Evolutionary conservation across 2,797 vertebrate genomes (phyloP), one percentile per base, ranked within the genome.

Genomic region (Sardinella longiceps): DNA sequence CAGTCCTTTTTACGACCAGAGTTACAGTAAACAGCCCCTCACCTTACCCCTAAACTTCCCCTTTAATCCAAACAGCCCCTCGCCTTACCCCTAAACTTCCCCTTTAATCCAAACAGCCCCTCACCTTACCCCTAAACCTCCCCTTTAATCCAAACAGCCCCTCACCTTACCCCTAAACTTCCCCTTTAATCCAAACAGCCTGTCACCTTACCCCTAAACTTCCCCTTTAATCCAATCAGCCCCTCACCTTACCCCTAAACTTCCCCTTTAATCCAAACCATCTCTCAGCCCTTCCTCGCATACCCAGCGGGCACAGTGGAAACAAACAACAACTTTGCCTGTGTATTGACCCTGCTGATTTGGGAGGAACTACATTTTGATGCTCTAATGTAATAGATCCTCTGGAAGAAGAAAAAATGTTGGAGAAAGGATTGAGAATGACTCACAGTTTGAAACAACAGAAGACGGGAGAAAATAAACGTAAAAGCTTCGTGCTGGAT

Each of bases 261-360:
- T n/a, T n/a, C n/a, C n/a, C n/a, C n/a, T n/a, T n/a, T 43, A 43
- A 77, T 77, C 33, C 70, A 77, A 77, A 77, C 37, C 70, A 37
- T 56, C 53, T 56, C 53, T 56, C 53, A 10, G 23, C 1, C 56
- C 56, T 9, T 58, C 33, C 33, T 77, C 33, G 43, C 37, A 18
- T 33, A 74, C 30, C 18, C 70, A 23, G 37, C 5, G 70, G 70
- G 33, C 33, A 77, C 23, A 23, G 70, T 20, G 37, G 70, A 77
- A 43, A 77, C 70, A 77, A 77, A 77, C 33, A 23, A 43, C 14
- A 53, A 37, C 33, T 39, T n/a, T 77, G 70, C 15, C 70, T 77
- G 70, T 20, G 70, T 77, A 2, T 77, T 43, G 15, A 77, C 37
- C 33, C 70, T 37, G 70, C 70, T 77, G 70, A 77, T 77, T 77